phyloP scores from a whole-genome alignment of 2,113 vertebrate genomes.

The Calyptomena viridis region DNA sequence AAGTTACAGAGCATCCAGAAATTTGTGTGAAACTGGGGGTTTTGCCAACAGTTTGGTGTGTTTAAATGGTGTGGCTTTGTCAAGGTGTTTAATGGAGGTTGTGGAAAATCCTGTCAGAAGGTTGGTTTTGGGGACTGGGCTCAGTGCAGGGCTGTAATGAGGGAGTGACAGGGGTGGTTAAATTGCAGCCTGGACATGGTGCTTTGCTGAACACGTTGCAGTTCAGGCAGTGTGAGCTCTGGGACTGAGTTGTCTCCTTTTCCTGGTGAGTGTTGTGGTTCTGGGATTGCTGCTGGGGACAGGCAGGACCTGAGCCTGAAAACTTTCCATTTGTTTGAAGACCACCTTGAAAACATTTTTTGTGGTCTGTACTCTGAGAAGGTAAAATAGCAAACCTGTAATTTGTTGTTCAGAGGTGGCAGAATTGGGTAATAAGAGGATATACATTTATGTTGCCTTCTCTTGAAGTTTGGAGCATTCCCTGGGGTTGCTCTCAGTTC shows the following conservation, averaged over 20 bases:
- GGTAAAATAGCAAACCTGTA: background rate
- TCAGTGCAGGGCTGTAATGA: background rate
- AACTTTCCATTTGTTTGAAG: background rate
- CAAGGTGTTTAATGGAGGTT: background rate
- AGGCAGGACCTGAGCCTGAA: background rate
- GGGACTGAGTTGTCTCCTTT: background rate
- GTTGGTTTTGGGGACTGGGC: background rate
- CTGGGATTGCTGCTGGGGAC: background rate
- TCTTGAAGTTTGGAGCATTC: background rate
- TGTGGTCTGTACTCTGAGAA: background rate
- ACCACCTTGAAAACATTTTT: background rate
- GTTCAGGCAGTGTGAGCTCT: background rate
- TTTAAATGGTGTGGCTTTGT: fast-evolving
- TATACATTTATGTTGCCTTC: background rate
- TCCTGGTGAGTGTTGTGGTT: background rate
- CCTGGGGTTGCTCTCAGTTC: background rate
- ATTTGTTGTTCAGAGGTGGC: background rate
- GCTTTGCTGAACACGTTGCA: too few species aligned
- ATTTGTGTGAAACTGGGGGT: background rate
- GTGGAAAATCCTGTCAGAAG: background rate
- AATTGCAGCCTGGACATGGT: background rate
- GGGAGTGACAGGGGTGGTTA: background rate
- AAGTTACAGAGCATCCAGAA: background rate
- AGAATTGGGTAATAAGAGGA: background rate
- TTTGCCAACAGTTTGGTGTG: background rate